Evolutionary conservation across 2,888 invertebrate species (phyloP), one percentile per base, ranked within the genome.

Genomic region (Cartodere bifasciata): DNA sequence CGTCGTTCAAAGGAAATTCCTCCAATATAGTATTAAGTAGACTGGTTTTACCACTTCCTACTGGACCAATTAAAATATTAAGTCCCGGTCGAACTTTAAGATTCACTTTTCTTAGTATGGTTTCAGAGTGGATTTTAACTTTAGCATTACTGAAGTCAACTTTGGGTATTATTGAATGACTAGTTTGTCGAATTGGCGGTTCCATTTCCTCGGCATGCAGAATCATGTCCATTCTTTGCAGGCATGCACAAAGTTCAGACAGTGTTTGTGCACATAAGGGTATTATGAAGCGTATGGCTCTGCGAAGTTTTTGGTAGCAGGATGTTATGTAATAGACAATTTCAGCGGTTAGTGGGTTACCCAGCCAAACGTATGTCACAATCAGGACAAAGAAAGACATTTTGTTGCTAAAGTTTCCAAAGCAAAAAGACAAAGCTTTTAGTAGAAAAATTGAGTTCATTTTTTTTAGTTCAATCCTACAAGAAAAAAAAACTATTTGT

Each of bases 251-350:
- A 1, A 76, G 73, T 62, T 87, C 87, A 0, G 83, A 79, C 28
- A 78, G 67, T 62, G 80, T 76, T 4, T 81, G 73, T 42, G 87
- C 75, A 29, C 75, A 80, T 63, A 80, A 77, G 0, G 91, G 90
- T 46, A 92, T 84, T 59, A 84, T 84, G 9, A 88, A 77, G 0
- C 85, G 86, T 76, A 92, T 82, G 6, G 84, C 78, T 45, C 82
- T 76, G 16, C 86, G 68, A 35, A 92, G 63, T 32, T 87, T 80
- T 48, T 85, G 88, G 62, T 86, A 91, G 55, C 90, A 82, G 4
- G 88, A 81, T 9, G 87, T 79, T 28, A 90, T 71, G 35, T 90
- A 83, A 59, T 90, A 91, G n/a, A 87, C 83, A 52, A 71, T 70
- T 52, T 88, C 84, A 3, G 92, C 80, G 3, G 75, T 78, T 42